Evolutionary conservation across 2,888 invertebrate genomes (phyloP).

Genomic region (Drosophila dives): DNA sequence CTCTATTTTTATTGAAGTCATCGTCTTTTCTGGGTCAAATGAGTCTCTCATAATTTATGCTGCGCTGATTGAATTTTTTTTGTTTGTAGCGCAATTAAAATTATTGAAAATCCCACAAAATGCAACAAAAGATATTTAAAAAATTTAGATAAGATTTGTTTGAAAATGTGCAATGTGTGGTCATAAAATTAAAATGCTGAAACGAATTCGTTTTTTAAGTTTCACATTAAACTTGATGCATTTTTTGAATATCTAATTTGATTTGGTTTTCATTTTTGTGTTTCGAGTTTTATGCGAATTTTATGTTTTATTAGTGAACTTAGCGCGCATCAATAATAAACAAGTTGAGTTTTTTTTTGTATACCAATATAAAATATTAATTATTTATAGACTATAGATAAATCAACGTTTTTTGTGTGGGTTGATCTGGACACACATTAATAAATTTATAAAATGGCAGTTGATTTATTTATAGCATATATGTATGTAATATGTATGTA

Average conservation of each 20-base stretch:
- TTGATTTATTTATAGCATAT: not conserved
- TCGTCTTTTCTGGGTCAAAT: constrained; percentile 70
- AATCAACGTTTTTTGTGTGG: not conserved
- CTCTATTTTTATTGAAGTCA: constrained; percentile 68
- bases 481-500: too few species aligned
- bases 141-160: constrained; percentile 44
- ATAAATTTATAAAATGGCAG: too few species aligned
- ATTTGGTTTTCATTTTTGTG: constrained; percentile 9
- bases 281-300: constrained; percentile 49
- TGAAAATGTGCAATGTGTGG: constrained; percentile 40
- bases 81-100: constrained; percentile 73
- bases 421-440: not conserved
- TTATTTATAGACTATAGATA: not conserved
- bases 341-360: constrained; percentile 5
- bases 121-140: constrained; percentile 15
- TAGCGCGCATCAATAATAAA: constrained; percentile 7
- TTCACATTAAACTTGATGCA: constrained; percentile 15
- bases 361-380: not conserved
- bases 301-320: constrained; percentile 35
- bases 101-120: constrained; percentile 59
- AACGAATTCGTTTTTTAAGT: constrained; percentile 51
- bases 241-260: constrained; percentile 20
- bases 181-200: constrained; percentile 49
- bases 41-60: constrained; percentile 68
- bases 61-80: constrained; percentile 72